Base-by-base conservation (phyloP, 2,888 invertebrate genomes). In the Arge pagana region DNA sequence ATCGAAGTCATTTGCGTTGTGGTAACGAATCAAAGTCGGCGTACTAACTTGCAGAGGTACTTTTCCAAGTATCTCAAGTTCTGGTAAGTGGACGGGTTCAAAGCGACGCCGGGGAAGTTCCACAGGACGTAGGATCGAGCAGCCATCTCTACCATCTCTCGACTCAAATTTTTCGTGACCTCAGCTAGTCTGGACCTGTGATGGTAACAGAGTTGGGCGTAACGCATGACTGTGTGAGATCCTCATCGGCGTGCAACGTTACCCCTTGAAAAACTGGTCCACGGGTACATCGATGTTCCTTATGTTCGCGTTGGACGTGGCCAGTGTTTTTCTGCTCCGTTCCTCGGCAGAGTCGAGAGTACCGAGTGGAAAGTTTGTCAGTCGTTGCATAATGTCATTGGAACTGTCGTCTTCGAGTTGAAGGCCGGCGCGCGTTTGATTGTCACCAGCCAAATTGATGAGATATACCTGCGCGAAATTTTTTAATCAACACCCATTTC, bases 121-220 rank as follows among this genome's bases (percentile, higher is more conserved):
- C 72, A 73, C n/a, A 73, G 54, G 8, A 68, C 39, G 21, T 66
- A 64, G n/a, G 66, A 62, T 31, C 59, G 69, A 1, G 67, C 70
- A 7, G 73, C 73, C 11, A 64, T 59, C 51, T 69, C 65, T 11
- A 73, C 42, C n/a, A 59, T 50, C 13, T 63, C 55, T 5, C 49
- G 52, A 18, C 45, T 61, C 28, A 71, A 52, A 13, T 55, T 49
- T 4, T 50, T 54, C 6, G 51, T 60, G 10, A 60, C 50, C 10
- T 50, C 59, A 4, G 56, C 59, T n/a, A 72, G 35, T 26, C 60
- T 57, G 5, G 72, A 67, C 13, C 72, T 71, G 26, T 8, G 7
- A 35, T 6, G 13, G 10, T 4, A 37, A 30, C 1, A 23, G 30
- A 26, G 13, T n/a, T n/a, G n/a, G n/a, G n/a, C n/a, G n/a, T n/a